Evolutionary conservation across 2,888 invertebrate species (phyloP).

Genomic region (Heliconius cydno): DNA sequence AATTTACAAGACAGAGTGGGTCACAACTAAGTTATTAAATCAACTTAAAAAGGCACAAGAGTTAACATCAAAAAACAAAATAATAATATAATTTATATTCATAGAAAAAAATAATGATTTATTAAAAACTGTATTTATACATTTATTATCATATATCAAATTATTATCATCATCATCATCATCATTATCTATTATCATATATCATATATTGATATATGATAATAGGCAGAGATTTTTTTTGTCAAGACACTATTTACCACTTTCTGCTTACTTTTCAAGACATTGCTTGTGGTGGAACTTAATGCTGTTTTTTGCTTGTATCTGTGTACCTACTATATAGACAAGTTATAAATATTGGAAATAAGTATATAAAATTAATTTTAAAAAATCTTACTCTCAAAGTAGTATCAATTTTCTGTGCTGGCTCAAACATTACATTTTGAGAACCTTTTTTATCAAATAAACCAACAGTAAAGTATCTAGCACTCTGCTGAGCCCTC

Average conservation of each 20-base stretch:
- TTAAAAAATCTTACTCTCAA: slow-evolving; percentile 81
- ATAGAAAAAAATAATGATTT: not conserved
- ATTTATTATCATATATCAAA: too few relatives aligned
- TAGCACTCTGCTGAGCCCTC: slow-evolving; percentile 89
- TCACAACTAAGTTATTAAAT: not conserved
- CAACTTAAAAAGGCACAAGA: not conserved
- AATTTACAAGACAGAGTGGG: not conserved
- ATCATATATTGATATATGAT: too few relatives aligned
- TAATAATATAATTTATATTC: not conserved
- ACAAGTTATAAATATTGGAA: not conserved
- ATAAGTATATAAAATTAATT: not conserved
- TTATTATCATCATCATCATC: too few relatives aligned
- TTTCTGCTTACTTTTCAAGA: too few relatives aligned
- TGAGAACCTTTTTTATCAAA: slow-evolving; percentile 86
- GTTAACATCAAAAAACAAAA: not conserved
- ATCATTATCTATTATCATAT: too few relatives aligned
- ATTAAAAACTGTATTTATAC: too few relatives aligned
- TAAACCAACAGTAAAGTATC: slow-evolving; percentile 88
- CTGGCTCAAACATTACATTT: slow-evolving; percentile 85
- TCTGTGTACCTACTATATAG: not conserved
- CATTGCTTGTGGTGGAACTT: too few relatives aligned
- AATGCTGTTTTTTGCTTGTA: too few relatives aligned
- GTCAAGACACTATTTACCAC: too few relatives aligned
- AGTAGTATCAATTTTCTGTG: slow-evolving; percentile 85
- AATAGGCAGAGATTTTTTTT: too few relatives aligned